These are phyloP conservation scores for Chrysocyon brachyurus DNA, from an alignment of 2,797 vertebrate species.

Conservation along the genomic window DNA sequence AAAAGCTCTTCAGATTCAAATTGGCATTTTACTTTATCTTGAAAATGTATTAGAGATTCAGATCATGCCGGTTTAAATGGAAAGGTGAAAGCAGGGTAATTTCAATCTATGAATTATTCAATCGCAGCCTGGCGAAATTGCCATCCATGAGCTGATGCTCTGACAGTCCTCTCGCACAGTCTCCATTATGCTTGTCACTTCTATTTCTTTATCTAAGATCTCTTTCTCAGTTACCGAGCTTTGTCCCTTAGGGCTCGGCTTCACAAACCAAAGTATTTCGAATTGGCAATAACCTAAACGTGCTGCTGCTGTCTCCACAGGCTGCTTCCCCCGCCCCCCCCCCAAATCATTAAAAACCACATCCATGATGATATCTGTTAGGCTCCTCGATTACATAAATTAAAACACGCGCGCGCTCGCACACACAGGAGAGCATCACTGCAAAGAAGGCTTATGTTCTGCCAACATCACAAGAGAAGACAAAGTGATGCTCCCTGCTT, in stretches of 20 bases:
- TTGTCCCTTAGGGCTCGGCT: conserved; percentile 93
- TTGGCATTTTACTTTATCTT: conserved; percentile 92
- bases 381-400: conserved; percentile 86
- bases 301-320: conserved; percentile 88
- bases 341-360: conserved; percentile 89
- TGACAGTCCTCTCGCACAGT: conserved; percentile 93
- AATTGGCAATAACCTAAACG: conserved; percentile 88
- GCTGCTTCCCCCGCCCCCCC: conserved; percentile 74
- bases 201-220: conserved; percentile 95
- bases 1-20: conserved; percentile 92
- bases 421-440: conserved; percentile 66
- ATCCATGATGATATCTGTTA: conserved; percentile 87
- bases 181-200: conserved; percentile 96
- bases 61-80: conserved; percentile 92
- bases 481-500: conserved; percentile 87
- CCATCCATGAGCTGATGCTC: conserved; percentile 90
- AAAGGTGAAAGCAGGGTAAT: conserved; percentile 95
- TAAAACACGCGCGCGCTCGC: conserved; percentile 64
- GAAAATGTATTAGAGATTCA: conserved; percentile 93
- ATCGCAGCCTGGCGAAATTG: conserved; percentile 90
- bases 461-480: conserved; percentile 87
- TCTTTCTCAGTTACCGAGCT: conserved; percentile 91
- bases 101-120: conserved; percentile 96
- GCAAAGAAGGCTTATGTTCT: conserved; percentile 84
- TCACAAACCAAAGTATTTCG: conserved; percentile 89